phyloP scores from a whole-genome alignment of 2,113 vertebrate species.

The Bettongia penicillata region DNA sequence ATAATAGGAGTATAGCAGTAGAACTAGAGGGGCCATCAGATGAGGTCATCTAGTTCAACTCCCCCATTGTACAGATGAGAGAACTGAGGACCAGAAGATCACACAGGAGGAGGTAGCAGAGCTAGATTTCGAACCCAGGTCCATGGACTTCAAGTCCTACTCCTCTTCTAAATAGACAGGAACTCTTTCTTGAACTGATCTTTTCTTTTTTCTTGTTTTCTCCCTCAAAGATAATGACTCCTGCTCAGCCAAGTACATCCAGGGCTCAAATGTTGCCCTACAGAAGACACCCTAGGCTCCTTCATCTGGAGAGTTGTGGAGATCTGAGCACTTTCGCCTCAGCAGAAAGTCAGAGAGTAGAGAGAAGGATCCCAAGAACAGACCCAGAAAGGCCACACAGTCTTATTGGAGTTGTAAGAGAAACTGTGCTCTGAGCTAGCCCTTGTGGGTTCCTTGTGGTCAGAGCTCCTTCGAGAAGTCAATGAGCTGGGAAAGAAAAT shows the following conservation, averaged over 20 bases:
- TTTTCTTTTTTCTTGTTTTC: background rate
- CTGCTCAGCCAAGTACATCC: conserved; percentile 56
- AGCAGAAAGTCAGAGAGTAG: conserved; percentile 30
- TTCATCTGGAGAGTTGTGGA: conserved; percentile 88
- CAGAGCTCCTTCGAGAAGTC: background rate
- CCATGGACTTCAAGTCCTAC: background rate
- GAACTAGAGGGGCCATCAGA: background rate
- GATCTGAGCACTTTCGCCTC: conserved; percentile 88
- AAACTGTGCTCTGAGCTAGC: conserved; percentile 87
- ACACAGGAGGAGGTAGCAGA: background rate
- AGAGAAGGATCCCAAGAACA: conserved; percentile 54
- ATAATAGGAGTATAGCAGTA: background rate
- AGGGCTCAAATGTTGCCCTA: conserved; percentile 57
- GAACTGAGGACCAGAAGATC: background rate
- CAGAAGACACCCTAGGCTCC: conserved; percentile 75
- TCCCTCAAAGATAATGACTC: conserved; percentile 81
- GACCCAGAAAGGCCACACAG: conserved; percentile 84
- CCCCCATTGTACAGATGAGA: background rate
- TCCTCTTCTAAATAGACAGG: background rate
- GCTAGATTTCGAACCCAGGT: background rate
- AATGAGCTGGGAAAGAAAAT: background rate
- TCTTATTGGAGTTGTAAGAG: conserved; percentile 85
- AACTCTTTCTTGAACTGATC: background rate
- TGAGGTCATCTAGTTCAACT: background rate
- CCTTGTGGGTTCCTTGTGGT: background rate